Percentiles rank a stretch among this genome's conserved stretches.
Evolutionary conservation across 2,113 vertebrate genomes (phyloP).

Genomic region (Carassius carassius): DNA sequence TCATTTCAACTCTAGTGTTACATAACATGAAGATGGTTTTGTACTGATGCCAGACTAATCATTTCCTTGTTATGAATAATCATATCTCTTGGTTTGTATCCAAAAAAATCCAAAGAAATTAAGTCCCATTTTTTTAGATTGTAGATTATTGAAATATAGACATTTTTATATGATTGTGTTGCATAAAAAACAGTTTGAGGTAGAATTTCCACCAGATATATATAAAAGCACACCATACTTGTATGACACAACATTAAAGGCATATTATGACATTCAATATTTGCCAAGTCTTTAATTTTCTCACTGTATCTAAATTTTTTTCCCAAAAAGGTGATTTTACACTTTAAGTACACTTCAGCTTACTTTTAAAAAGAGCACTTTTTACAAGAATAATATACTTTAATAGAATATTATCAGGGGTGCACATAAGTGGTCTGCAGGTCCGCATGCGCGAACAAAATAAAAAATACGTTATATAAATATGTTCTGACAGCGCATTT

Average conservation of each 20-base stretch:
- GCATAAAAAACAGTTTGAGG: background rate
- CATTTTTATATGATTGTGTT: background rate
- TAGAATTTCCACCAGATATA: background rate
- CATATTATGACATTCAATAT: background rate
- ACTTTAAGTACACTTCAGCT: background rate
- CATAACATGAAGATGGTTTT: background rate
- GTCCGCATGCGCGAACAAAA: too few relatives aligned
- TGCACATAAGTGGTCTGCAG: too few relatives aligned
- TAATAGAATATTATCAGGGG: too few relatives aligned
- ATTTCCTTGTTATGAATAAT: slow-evolving; percentile 13
- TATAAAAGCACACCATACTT: too few relatives aligned
- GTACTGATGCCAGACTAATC: slow-evolving; percentile 9
- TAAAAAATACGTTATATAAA: too few relatives aligned
- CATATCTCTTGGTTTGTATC: background rate
- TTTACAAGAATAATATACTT: too few relatives aligned
- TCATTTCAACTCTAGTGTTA: background rate
- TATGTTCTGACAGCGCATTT: too few relatives aligned
- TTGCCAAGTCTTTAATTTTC: background rate
- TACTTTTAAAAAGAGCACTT: background rate
- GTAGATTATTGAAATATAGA: background rate
- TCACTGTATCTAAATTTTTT: background rate
- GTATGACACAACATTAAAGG: background rate
- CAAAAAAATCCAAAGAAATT: background rate
- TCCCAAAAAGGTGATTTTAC: background rate
- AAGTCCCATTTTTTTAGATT: background rate